A percentile compares a stretch with the other conserved stretches of the same genome.
These are phyloP conservation scores for Gryllus longicercus DNA, from an alignment of 2,888 invertebrate species.

Conservation along the genomic window DNA sequence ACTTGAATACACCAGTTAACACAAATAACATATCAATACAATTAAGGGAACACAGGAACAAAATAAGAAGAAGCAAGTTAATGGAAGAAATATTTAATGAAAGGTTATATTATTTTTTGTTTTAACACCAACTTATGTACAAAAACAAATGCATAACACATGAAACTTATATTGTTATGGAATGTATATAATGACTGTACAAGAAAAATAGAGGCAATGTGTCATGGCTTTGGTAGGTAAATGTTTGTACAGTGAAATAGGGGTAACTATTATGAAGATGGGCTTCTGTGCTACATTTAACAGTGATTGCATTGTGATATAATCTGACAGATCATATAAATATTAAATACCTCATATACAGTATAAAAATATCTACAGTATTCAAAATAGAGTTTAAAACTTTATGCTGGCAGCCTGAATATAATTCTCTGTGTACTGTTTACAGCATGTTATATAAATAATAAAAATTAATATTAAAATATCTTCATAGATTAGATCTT, in stretches of 20 bases:
- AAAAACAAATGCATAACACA: conserved; percentile 26
- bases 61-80: not conserved
- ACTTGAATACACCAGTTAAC: no score
- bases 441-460: conserved; percentile 11
- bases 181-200: conserved; percentile 26
- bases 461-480: conserved; percentile 20
- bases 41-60: not conserved
- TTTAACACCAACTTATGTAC: conserved; percentile 27
- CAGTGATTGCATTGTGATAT: conserved; percentile 20
- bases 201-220: conserved; percentile 27
- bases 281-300: conserved; percentile 25
- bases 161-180: conserved; percentile 22
- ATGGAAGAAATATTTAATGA: conserved; percentile 10
- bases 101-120: conserved; percentile 25
- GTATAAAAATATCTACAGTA: conserved; percentile 31
- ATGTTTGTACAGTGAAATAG: conserved; percentile 35
- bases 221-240: conserved; percentile 36
- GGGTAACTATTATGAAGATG: conserved; percentile 35
- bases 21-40: not conserved
- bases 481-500: conserved; percentile 11
- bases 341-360: conserved; percentile 34
- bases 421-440: conserved; percentile 19
- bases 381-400: conserved; percentile 29
- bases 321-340: conserved; percentile 27
- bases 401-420: conserved; percentile 24